A percentile compares a stretch with the other conserved stretches of the same genome.
phyloP scores from a whole-genome alignment of 2,888 invertebrate species.

The Folsomia manolachei region DNA sequence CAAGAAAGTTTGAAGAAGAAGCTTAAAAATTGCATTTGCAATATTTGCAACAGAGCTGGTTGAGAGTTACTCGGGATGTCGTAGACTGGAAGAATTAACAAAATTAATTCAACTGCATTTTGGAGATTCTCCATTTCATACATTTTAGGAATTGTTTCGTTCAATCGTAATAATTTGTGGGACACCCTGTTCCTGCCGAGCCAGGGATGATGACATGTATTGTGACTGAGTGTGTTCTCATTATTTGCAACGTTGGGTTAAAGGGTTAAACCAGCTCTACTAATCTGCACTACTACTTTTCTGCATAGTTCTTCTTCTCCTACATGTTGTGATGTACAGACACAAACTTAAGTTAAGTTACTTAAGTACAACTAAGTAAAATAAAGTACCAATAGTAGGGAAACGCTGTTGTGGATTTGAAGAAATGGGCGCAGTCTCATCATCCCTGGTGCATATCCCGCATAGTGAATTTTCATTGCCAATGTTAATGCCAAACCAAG shows the following conservation, averaged over 20 bases:
- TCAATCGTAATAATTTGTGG: background rate
- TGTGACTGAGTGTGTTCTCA: background rate
- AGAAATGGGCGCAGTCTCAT: background rate
- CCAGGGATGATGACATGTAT: too few relatives aligned
- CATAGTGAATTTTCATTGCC: constrained; percentile 3
- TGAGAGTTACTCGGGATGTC: too few relatives aligned
- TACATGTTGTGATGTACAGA: too few relatives aligned
- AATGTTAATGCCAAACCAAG: background rate
- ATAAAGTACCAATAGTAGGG: background rate
- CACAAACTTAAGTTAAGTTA: background rate
- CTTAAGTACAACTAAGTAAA: background rate
- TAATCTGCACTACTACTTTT: background rate
- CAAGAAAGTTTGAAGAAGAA: too few relatives aligned
- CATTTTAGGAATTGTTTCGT: background rate
- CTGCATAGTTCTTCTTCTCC: too few relatives aligned
- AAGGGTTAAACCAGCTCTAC: background rate
- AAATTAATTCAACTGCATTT: background rate
- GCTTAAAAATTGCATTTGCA: too few relatives aligned
- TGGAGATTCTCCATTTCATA: background rate
- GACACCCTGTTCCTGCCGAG: too few relatives aligned
- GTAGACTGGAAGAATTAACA: too few relatives aligned
- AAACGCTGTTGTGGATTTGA: background rate
- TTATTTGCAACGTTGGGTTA: background rate
- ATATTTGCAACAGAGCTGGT: too few relatives aligned
- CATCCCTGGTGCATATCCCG: constrained; percentile 3